Conservation (phyloP, 2,113 vertebrate genomes). For the pig (Sus scrofa) region T2T-Sscrofa CM000814.6:75124001-75124500, state of each 20-base stretch:
- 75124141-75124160: background rate
- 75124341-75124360: background rate
- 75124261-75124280: background rate
- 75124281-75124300: background rate
- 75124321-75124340: background rate
- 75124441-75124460: background rate
- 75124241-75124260: conserved; percentile 11
- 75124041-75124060: background rate
- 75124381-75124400: background rate
- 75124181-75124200: conserved; percentile 16
- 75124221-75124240: conserved; percentile 22
- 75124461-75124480: background rate
- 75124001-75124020: background rate
- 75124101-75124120: conserved; percentile 28
- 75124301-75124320: background rate
- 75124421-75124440: background rate
- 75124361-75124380: background rate
- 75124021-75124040: background rate
- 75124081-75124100: conserved; percentile 2
- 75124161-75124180: conserved; percentile 3
- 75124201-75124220: conserved; percentile 47
- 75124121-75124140: conserved; percentile 19
- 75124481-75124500: background rate
- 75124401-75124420: background rate
- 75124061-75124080: background rate